Conservation (phyloP, 2,888 invertebrate genomes). For the Hololepta plana region DNA sequence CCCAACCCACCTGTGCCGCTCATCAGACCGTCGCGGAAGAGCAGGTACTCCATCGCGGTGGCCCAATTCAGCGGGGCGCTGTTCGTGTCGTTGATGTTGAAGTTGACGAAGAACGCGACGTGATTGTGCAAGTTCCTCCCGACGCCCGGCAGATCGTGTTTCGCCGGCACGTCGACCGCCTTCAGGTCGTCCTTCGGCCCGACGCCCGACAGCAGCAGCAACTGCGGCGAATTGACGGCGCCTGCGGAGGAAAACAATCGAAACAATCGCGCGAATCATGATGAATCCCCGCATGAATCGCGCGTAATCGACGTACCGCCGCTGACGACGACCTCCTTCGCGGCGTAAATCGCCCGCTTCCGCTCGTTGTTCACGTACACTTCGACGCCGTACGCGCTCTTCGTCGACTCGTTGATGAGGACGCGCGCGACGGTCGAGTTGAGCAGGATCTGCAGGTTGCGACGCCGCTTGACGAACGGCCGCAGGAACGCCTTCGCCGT, state of each 20-base stretch:
- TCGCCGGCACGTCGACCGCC: slow-evolving; percentile 37
- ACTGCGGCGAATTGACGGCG: slow-evolving; percentile 85
- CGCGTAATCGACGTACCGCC: slow-evolving; percentile 21
- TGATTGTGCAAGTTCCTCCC: slow-evolving; percentile 77
- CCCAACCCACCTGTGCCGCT: slow-evolving; percentile 54
- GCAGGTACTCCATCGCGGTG: slow-evolving; percentile 76
- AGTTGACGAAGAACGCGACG: slow-evolving; percentile 62
- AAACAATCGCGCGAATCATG: slow-evolving; percentile 4
- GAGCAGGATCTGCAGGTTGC: slow-evolving; percentile 65
- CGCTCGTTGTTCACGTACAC: slow-evolving; percentile 37
- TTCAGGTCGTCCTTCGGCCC: slow-evolving; percentile 57
- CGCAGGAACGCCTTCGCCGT: slow-evolving; percentile 67
- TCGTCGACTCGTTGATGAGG: slow-evolving; percentile 53
- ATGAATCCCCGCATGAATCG: background rate
- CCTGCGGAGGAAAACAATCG: too few species aligned
- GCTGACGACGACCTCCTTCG: slow-evolving; percentile 48
- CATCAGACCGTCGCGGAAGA: slow-evolving; percentile 78
- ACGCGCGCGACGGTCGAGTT: slow-evolving; percentile 65
- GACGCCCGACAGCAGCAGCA: slow-evolving; percentile 78
- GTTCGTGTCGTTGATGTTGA: slow-evolving; percentile 68
- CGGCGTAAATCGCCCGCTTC: slow-evolving; percentile 39
- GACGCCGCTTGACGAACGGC: slow-evolving; percentile 49
- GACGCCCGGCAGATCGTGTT: slow-evolving; percentile 62
- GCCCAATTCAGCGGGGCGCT: slow-evolving; percentile 81
- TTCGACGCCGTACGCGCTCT: slow-evolving; percentile 63